phyloP scores from a whole-genome alignment of 2,797 vertebrate species.

The Argya squamiceps region DNA sequence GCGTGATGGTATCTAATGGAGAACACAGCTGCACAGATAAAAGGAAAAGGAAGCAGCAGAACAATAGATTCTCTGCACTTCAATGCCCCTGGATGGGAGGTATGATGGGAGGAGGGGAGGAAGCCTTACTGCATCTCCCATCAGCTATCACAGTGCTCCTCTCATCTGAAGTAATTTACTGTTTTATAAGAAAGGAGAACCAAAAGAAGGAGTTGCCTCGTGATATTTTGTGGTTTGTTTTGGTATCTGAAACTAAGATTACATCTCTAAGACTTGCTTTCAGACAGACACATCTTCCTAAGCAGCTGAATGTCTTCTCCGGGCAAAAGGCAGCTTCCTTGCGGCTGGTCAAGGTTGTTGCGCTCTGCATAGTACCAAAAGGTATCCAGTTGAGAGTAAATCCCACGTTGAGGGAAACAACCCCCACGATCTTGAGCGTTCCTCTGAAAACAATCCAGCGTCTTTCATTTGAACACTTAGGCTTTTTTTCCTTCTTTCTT shows the following conservation, averaged over 20 bases:
- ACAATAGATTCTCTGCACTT: not conserved
- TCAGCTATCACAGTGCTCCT: not conserved
- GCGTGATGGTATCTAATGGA: not conserved
- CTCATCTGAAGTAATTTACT: not conserved
- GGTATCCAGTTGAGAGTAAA: not conserved
- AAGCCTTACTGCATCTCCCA: not conserved
- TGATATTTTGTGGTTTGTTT: not conserved
- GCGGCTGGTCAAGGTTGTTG: not conserved
- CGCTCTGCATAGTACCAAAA: not conserved
- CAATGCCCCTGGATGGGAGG: not conserved
- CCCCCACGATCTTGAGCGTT: not conserved
- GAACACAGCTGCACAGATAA: slow-evolving; percentile 23
- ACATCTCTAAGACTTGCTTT: not conserved
- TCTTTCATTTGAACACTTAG: not conserved
- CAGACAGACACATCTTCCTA: not conserved
- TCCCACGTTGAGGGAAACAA: not conserved
- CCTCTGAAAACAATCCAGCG: not conserved
- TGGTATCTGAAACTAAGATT: not conserved
- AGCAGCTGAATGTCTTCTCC: not conserved
- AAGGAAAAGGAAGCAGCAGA: slow-evolving; percentile 22
- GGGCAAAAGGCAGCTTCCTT: slow-evolving; percentile 10
- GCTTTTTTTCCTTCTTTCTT: not conserved
- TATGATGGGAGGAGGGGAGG: not conserved
- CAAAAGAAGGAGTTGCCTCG: not conserved
- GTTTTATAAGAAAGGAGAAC: not conserved